phyloP scores from a whole-genome alignment of 2,888 invertebrate species.

The Andrena bicolor region DNA sequence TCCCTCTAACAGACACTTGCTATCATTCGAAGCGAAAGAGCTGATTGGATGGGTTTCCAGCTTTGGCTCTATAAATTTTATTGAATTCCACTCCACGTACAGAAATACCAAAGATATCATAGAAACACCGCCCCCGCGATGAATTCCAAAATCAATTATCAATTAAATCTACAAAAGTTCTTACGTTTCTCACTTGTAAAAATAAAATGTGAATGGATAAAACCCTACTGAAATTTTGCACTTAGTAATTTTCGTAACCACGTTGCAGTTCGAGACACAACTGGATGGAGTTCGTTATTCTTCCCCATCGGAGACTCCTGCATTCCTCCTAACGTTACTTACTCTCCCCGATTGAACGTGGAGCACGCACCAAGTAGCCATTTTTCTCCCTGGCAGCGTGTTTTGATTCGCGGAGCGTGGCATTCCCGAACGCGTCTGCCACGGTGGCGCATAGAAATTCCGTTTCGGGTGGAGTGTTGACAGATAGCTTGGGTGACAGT shows the following conservation, averaged over 20 bases:
- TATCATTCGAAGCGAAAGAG: constrained; percentile 20
- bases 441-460: constrained; percentile 33
- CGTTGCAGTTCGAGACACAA: neutral
- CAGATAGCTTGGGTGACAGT: constrained; percentile 63
- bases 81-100: neutral
- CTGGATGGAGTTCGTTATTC: neutral
- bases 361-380: constrained; percentile 5
- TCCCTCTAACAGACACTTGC: constrained; percentile 10
- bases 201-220: too few relatives aligned
- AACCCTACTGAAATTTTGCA: too few relatives aligned
- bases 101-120: constrained; percentile 10
- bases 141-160: neutral
- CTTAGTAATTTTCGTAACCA: too few relatives aligned
- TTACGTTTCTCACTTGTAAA: too few relatives aligned
- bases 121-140: neutral
- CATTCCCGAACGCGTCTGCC: constrained; percentile 22
- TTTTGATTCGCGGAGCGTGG: constrained; percentile 25
- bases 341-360: constrained; percentile 8
- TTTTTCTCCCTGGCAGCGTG: constrained; percentile 23
- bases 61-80: constrained; percentile 19
- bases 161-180: too few relatives aligned
- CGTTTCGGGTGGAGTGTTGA: constrained; percentile 55
- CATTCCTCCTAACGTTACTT: neutral
- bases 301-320: neutral
- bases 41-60: neutral